These are phyloP conservation scores for Lepidocolaptes lacrymiger DNA, from an alignment of 2,797 vertebrate genomes.

Conservation along the genomic window DNA sequence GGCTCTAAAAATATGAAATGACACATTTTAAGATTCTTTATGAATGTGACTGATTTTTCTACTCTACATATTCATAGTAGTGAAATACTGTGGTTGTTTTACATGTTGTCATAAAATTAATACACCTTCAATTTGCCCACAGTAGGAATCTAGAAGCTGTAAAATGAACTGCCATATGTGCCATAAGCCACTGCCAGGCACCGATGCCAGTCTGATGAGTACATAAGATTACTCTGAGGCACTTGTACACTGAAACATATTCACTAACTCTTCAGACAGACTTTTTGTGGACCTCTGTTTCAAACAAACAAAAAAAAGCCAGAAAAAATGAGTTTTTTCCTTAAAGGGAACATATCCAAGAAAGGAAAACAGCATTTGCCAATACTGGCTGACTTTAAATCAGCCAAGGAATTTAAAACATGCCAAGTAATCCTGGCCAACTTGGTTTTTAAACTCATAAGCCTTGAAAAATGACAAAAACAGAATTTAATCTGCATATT, in stretches of 20 bases:
- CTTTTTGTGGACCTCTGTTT: background rate
- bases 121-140: background rate
- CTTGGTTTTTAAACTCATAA: background rate
- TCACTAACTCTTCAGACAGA: background rate
- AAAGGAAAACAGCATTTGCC: slow-evolving; percentile 17
- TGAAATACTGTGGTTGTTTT: background rate
- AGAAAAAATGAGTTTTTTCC: slow-evolving; percentile 10
- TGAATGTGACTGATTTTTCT: background rate
- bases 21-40: background rate
- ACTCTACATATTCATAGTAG: background rate
- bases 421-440: background rate
- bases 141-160: background rate
- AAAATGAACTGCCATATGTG: background rate
- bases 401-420: slow-evolving; percentile 22
- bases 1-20: background rate
- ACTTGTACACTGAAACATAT: background rate
- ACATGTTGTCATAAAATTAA: background rate
- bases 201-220: background rate
- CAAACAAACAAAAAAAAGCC: background rate
- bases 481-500: background rate
- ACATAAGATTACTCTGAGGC: background rate
- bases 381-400: slow-evolving; percentile 11
- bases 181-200: background rate
- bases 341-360: background rate
- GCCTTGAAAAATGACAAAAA: background rate